A percentile compares a stretch with the other conserved stretches of the same genome.
These are phyloP conservation scores for Maccullochella peelii DNA, from an alignment of 2,113 vertebrate genomes.

Conservation along the genomic window DNA sequence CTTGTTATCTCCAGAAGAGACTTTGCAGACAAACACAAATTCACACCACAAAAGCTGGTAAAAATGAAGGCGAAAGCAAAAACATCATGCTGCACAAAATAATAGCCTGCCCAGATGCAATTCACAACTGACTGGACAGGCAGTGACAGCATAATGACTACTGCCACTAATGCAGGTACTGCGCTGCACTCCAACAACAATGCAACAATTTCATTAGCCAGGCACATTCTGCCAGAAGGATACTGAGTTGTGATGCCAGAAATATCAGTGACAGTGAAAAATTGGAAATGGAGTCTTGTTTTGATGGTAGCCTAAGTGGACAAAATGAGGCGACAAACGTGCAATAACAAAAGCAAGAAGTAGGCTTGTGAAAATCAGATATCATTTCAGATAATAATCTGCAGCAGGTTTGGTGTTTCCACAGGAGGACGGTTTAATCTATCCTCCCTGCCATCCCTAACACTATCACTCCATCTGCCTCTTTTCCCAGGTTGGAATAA, in stretches of 20 bases:
- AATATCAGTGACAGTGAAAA: constrained; percentile 51
- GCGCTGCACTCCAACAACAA: constrained; percentile 55
- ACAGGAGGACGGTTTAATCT: background rate
- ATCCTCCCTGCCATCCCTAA: background rate
- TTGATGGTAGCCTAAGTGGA: constrained; percentile 27
- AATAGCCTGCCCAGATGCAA: constrained; percentile 48
- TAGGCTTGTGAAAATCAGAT: constrained; percentile 30
- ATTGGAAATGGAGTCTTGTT: constrained; percentile 43
- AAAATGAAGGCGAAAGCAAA: constrained; percentile 16
- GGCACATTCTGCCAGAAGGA: constrained; percentile 36
- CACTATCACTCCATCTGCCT: background rate
- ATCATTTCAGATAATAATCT: constrained; percentile 34
- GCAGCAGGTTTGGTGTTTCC: background rate
- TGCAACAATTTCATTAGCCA: constrained; percentile 57
- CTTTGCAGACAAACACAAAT: constrained; percentile 30
- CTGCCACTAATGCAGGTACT: constrained; percentile 48
- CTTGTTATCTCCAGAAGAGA: constrained; percentile 15
- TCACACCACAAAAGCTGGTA: constrained; percentile 19
- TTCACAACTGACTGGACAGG: constrained; percentile 53
- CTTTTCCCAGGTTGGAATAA: constrained; percentile 90
- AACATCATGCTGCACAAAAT: constrained; percentile 37
- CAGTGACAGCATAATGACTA: constrained; percentile 69
- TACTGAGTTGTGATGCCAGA: constrained; percentile 45
- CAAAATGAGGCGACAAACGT: constrained; percentile 34
- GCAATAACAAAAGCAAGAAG: constrained; percentile 27